Evolutionary conservation across 2,888 invertebrate species (phyloP), one percentile per base, ranked within the genome.

Genomic region (Chesias legatella): DNA sequence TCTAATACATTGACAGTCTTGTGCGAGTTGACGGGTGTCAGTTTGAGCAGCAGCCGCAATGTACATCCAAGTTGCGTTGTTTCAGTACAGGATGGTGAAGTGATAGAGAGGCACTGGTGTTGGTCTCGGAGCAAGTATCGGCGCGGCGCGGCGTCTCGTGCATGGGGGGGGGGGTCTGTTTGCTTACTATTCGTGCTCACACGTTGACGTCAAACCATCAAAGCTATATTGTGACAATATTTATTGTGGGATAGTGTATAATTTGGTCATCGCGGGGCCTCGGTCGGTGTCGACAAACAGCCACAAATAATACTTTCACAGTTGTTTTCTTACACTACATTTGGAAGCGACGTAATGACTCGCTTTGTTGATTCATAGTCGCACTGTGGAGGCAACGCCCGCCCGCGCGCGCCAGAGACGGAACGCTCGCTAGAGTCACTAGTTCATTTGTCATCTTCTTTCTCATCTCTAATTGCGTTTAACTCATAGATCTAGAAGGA

Each of bases 121-220:
- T 47, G 56, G 57, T 58, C 52, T 58, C 55, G 48, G 43, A 46
- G 53, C 53, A 48, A 48, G 60, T 58, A 56, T 58, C 60, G 61
- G 53, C 46, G 67, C 60, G 68, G 67, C 68, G n/a, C n/a, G n/a
- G n/a, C n/a, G n/a, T n/a, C n/a, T n/a, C n/a, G n/a, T n/a, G n/a
- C n/a, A n/a, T n/a, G n/a, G n/a, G n/a, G n/a, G 47, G 67, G 73
- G 74, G 67, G 73, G 71, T 67, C 73, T 58, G 56, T 60, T 61
- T 63, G 50, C 53, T 52, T 27, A 28, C 39, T 32, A 35, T 43
- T 45, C 39, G 36, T 28, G 34, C 45, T 49, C 49, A 50, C 48
- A 50, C 48, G 36, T 36, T 29, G 29, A 50, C 50, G 50, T 50
- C 43, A 43, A 30, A 37, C 43, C 47, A 57, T 60, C 56, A 56